These are phyloP conservation scores for Plecturocebus donacophilus DNA, from an alignment of 2,113 vertebrate species.

Conservation along the genomic window DNA sequence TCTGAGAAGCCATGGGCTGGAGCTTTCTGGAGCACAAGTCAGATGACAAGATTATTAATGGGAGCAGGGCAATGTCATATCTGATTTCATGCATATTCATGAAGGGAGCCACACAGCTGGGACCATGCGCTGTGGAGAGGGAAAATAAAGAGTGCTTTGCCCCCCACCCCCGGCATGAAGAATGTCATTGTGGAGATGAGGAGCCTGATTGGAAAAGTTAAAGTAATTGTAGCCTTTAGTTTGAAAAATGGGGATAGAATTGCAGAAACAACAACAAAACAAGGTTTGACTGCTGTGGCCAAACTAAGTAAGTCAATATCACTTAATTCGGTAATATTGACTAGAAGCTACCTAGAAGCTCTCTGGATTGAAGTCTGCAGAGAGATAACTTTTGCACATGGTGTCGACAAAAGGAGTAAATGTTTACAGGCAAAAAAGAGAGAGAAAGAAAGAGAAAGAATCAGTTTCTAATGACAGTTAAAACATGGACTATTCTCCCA, in stretches of 20 bases:
- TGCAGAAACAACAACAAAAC: not conserved
- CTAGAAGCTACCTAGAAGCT: not conserved
- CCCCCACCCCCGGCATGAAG: constrained; percentile 80
- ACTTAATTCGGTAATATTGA: too few species aligned
- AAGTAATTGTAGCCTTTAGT: constrained; percentile 79
- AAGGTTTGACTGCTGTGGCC: constrained; percentile 35
- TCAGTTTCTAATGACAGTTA: not conserved
- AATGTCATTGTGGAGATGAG: constrained; percentile 84
- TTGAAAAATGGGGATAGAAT: constrained; percentile 71
- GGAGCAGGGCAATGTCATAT: constrained; percentile 91
- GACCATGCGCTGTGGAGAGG: constrained; percentile 86
- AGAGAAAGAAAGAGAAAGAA: rapidly evolving
- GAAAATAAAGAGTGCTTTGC: constrained; percentile 81
- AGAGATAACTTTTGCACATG: not conserved
- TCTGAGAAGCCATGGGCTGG: constrained; percentile 86
- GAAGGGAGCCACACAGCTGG: constrained; percentile 92
- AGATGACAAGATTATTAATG: constrained; percentile 99
- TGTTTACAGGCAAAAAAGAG: not conserved
- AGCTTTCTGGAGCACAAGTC: constrained; percentile 91
- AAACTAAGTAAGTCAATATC: constrained; percentile 11
- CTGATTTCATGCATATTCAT: constrained; percentile 98
- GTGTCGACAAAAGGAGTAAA: not conserved
- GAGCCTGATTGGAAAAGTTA: constrained; percentile 79
- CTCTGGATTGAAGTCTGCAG: not conserved
- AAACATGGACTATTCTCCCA: not conserved